phyloP scores from a whole-genome alignment of 2,888 invertebrate genomes.

The Myopa tessellatipennis region DNA sequence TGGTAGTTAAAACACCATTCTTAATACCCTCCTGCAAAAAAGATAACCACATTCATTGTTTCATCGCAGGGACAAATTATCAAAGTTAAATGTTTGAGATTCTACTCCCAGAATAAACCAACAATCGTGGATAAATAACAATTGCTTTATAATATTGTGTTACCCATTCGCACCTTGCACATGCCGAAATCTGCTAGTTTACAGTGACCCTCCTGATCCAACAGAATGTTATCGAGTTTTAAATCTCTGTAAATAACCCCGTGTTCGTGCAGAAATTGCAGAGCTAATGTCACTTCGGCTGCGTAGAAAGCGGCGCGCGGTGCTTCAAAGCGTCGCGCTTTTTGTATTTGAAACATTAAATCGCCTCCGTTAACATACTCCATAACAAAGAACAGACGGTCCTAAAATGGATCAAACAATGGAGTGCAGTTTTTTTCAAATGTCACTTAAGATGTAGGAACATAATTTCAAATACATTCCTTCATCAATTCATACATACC shows the following conservation, averaged over 20 bases:
- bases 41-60: not conserved
- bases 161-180: slow-evolving; percentile 88
- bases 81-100: not conserved
- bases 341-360: slow-evolving; percentile 99
- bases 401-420: slow-evolving; percentile 67
- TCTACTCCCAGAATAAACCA: no score
- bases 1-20: slow-evolving; percentile 90
- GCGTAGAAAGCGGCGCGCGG: slow-evolving; percentile 93
- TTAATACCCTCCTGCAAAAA: slow-evolving; percentile 64
- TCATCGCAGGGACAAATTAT: not conserved
- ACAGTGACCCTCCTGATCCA: slow-evolving; percentile 96
- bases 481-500: slow-evolving; percentile 63
- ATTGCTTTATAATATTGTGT: no score
- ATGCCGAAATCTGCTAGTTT: slow-evolving; percentile 97
- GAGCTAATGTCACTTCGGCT: slow-evolving; percentile 96
- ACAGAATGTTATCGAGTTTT: slow-evolving; percentile 96
- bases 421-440: not conserved
- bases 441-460: not conserved
- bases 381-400: slow-evolving; percentile 98
- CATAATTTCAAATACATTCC: not conserved
- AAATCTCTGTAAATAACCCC: slow-evolving; percentile 99
- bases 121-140: no score
- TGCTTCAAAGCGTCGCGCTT: slow-evolving; percentile 97
- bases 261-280: slow-evolving; percentile 96
- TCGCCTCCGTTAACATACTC: slow-evolving; percentile 99